Evolutionary conservation across 2,113 vertebrate species (phyloP).

Genomic region (Caracal caracal): DNA sequence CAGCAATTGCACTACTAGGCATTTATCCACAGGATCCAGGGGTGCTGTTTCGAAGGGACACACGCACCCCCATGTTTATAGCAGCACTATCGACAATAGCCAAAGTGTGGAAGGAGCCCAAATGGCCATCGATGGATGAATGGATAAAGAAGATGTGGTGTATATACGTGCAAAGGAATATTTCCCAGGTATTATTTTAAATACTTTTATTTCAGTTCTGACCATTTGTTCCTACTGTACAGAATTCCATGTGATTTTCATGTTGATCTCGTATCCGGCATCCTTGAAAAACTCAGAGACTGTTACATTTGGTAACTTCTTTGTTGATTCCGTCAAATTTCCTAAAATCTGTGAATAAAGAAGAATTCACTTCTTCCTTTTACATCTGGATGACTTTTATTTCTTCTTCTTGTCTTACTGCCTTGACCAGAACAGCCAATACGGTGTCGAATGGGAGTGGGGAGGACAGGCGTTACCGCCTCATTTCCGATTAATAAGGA

Average conservation of each 20-base stretch:
- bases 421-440: neutral
- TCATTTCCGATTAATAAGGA: neutral
- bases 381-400: neutral
- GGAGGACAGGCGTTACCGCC: rapidly evolving
- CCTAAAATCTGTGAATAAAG: neutral
- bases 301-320: neutral
- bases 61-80: too few relatives aligned
- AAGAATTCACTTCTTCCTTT: neutral
- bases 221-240: neutral
- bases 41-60: too few relatives aligned
- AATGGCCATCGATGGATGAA: too few relatives aligned
- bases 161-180: too few relatives aligned
- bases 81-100: too few relatives aligned
- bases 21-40: too few relatives aligned
- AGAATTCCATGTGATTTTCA: neutral
- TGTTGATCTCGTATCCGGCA: rapidly evolving
- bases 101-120: too few relatives aligned
- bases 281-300: too few relatives aligned
- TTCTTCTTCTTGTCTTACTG: neutral
- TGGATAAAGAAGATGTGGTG: too few relatives aligned
- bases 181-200: neutral
- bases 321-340: neutral
- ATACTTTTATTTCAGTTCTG: neutral
- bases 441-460: rapidly evolving
- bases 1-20: too few relatives aligned